Percentiles rank a stretch among this genome's conserved stretches.
phyloP scores from a whole-genome alignment of 1,140 invertebrate genomes.

The Cydia strobilella region DNA sequence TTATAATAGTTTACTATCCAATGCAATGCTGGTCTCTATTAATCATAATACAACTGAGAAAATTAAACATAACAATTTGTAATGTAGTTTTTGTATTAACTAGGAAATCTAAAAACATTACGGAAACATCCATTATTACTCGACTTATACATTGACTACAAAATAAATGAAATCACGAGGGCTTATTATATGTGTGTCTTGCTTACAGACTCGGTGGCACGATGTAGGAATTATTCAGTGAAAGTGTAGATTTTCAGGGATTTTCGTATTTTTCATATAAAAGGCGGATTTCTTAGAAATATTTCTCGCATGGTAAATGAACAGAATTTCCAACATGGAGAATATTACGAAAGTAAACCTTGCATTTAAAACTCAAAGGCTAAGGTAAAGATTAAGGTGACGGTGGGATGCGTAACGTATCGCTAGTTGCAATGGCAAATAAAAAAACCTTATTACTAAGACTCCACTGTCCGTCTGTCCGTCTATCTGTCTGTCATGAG shows the following conservation, averaged over 20 bases:
- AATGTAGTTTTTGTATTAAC: too few species aligned
- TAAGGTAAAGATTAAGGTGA: background rate
- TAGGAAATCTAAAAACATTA: background rate
- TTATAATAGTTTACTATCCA: too few species aligned
- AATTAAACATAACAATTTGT: too few species aligned
- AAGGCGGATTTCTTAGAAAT: background rate
- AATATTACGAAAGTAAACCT: conserved; percentile 14
- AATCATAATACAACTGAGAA: too few species aligned
- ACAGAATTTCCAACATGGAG: background rate
- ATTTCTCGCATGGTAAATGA: background rate
- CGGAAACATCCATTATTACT: background rate
- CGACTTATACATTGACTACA: background rate
- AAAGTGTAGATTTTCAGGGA: background rate
- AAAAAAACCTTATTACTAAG: too few species aligned
- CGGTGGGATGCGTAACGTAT: background rate
- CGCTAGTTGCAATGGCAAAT: background rate
- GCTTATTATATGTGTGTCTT: background rate
- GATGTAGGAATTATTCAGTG: background rate
- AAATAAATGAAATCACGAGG: background rate
- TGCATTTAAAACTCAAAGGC: conserved; percentile 17
- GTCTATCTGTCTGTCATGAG: too few species aligned
- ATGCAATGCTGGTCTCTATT: too few species aligned
- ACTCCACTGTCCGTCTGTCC: too few species aligned
- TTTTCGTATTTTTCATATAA: background rate
- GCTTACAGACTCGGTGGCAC: background rate